A percentile compares a stretch with the other conserved stretches of the same genome.
Conservation (phyloP, 2,888 invertebrate genomes). For the Archips crataeganus region DNA sequence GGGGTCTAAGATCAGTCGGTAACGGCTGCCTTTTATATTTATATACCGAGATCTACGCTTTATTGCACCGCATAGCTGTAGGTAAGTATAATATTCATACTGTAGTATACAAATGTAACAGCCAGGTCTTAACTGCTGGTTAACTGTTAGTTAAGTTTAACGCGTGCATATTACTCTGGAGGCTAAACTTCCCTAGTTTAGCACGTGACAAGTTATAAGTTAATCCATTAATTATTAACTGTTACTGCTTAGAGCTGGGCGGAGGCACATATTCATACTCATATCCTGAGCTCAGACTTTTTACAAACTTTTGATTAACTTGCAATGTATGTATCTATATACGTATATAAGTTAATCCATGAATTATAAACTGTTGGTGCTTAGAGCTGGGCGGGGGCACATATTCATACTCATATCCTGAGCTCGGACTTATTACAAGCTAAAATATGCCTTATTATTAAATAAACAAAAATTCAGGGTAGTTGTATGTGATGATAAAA, state of each 20-base stretch:
- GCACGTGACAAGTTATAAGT: slow-evolving; percentile 29
- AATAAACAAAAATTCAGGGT: no score
- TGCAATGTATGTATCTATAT: no score
- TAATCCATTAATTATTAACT: slow-evolving; percentile 20
- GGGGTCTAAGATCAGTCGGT: no score
- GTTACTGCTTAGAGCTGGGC: slow-evolving; percentile 10
- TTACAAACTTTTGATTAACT: no score
- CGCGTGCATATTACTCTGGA: slow-evolving; percentile 24
- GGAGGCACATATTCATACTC: neutral
- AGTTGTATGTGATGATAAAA: no score
- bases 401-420: neutral
- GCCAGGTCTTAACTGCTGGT: slow-evolving; percentile 8
- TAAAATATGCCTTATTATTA: no score
- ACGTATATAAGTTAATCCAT: no score
- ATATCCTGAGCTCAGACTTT: neutral
- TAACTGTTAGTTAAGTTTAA: slow-evolving; percentile 27
- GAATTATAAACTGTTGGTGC: no score
- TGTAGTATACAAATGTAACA: slow-evolving; percentile 5
- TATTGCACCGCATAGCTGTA: neutral
- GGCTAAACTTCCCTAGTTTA: slow-evolving; percentile 24
- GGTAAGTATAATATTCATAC: slow-evolving; percentile 11
- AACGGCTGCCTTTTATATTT: no score
- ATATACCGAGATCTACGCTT: no score
- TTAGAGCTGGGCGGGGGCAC: neutral
- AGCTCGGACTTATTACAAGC: no score